These are phyloP conservation scores for Parasteatoda tepidariorum DNA, from an alignment of 1,140 invertebrate species.

Conservation along the genomic window DNA sequence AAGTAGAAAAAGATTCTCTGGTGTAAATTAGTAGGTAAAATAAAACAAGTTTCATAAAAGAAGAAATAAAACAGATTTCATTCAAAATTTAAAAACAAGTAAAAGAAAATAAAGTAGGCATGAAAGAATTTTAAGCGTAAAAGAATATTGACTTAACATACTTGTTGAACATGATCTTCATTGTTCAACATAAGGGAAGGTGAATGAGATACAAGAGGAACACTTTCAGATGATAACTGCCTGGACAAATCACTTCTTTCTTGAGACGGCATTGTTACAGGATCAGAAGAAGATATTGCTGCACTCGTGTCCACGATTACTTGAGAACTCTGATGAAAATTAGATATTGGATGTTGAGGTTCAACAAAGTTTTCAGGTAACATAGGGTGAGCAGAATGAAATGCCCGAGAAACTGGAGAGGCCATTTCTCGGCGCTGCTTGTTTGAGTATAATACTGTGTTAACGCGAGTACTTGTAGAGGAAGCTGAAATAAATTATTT, in stretches of 20 bases:
- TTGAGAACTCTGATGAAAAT: neutral
- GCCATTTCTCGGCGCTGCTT: neutral
- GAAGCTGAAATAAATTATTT: neutral
- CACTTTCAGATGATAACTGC: neutral
- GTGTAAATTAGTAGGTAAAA: too few relatives aligned
- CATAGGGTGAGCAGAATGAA: neutral
- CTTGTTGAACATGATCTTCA: neutral
- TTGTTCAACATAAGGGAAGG: neutral
- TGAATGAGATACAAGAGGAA: neutral
- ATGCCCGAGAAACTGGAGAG: neutral
- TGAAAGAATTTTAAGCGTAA: too few relatives aligned
- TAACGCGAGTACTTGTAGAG: neutral
- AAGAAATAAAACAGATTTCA: too few relatives aligned
- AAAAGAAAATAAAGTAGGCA: too few relatives aligned
- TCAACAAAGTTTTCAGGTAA: neutral
- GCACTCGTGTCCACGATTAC: neutral
- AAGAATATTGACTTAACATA: too few relatives aligned
- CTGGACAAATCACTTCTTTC: neutral
- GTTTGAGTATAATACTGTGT: slow-evolving; percentile 35
- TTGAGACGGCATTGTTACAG: neutral
- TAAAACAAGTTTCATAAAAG: too few relatives aligned
- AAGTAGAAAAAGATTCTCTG: too few relatives aligned
- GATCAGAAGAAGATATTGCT: slow-evolving; percentile 8
- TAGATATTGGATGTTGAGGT: neutral
- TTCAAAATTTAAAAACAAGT: too few relatives aligned